These are phyloP conservation scores for Platerodrilus igneus DNA, from an alignment of 2,888 invertebrate species.

Conservation along the genomic window DNA sequence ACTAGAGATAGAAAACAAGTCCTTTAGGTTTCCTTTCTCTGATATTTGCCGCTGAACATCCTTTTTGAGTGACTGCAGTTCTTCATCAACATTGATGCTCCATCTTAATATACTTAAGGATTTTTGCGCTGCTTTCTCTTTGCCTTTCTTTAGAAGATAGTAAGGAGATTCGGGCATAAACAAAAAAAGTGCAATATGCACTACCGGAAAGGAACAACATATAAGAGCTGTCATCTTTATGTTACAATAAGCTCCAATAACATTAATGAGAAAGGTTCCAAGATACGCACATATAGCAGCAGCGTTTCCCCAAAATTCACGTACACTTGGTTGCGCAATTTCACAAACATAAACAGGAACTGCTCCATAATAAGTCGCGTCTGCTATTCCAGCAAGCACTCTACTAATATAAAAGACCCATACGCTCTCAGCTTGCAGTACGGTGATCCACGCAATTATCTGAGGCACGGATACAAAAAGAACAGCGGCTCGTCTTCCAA, in stretches of 20 bases:
- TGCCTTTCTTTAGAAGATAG: constrained; percentile 33
- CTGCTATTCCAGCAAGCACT: constrained; percentile 34
- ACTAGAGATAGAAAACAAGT: constrained; percentile 31
- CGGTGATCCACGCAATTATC: constrained; percentile 31
- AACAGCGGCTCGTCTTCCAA: constrained; percentile 34
- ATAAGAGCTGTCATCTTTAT: constrained; percentile 52
- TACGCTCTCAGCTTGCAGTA: constrained; percentile 30
- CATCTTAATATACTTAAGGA: constrained; percentile 32
- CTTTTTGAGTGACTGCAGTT: constrained; percentile 29
- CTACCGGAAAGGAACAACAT: constrained; percentile 54
- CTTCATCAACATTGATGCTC: constrained; percentile 31
- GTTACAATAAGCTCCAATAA: constrained; percentile 54
- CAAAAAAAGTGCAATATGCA: constrained; percentile 53
- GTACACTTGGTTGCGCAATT: constrained; percentile 34
- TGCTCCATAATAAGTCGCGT: constrained; percentile 32
- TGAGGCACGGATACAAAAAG: constrained; percentile 33
- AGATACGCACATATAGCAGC: constrained; percentile 29
- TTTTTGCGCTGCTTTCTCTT: constrained; percentile 31
- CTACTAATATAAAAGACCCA: constrained; percentile 35
- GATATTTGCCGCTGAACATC: constrained; percentile 37
- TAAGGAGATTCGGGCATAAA: constrained; percentile 59
- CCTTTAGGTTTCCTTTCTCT: constrained; percentile 37
- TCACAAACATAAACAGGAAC: constrained; percentile 38
- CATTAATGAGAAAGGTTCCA: constrained; percentile 41
- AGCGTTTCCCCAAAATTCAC: constrained; percentile 36